Conservation (phyloP, 1,140 invertebrate species). For the Galleria mellonella region DNA sequence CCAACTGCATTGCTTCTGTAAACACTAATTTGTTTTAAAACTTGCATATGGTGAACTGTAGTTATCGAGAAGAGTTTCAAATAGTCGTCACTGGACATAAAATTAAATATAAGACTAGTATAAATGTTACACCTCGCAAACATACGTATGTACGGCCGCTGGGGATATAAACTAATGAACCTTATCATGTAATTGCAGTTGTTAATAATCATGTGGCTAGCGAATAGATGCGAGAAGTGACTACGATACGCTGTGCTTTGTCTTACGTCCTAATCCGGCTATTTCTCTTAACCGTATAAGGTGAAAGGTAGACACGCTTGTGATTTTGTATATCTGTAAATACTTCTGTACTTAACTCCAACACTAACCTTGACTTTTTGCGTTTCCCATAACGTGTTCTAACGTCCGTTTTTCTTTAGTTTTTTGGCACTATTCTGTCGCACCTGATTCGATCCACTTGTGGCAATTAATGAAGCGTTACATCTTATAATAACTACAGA, state of each 20-base stretch:
- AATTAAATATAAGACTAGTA: not conserved
- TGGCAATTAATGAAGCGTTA: no score
- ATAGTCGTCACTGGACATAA: not conserved
- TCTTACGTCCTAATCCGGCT: slow-evolving; percentile 3
- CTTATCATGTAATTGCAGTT: slow-evolving; percentile 31
- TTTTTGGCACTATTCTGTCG: no score
- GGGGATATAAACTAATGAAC: slow-evolving; percentile 34
- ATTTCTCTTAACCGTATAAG: slow-evolving; percentile 16
- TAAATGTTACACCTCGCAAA: not conserved
- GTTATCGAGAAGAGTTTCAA: not conserved
- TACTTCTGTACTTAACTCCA: slow-evolving; percentile 15
- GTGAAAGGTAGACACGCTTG: slow-evolving; percentile 40
- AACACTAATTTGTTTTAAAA: no score
- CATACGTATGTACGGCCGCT: slow-evolving; percentile 11
- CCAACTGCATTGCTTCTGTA: no score
- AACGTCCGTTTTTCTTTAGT: no score
- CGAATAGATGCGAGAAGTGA: slow-evolving; percentile 2
- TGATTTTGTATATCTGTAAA: slow-evolving; percentile 8
- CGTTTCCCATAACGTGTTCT: no score
- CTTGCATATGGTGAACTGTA: no score
- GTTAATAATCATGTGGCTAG: slow-evolving; percentile 12
- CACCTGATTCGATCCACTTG: no score
- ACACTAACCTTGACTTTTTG: slow-evolving; percentile 25
- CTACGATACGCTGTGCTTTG: not conserved
- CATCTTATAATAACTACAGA: no score